Evolutionary conservation across 2,113 vertebrate species (phyloP), one percentile per base, ranked within the genome.

Genomic region (Patagioenas fasciata): DNA sequence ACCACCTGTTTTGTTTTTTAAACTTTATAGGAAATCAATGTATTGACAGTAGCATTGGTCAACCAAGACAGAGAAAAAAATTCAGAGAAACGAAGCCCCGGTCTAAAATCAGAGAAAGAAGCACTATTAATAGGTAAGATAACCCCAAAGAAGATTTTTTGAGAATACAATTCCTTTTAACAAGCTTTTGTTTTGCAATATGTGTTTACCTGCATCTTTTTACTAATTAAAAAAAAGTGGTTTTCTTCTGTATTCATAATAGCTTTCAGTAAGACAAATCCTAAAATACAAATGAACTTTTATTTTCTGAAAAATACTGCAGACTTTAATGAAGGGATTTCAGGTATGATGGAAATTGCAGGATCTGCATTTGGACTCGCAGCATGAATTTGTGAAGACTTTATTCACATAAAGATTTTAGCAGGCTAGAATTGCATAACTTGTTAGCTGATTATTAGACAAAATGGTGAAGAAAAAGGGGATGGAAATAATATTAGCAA

Each of bases 101-200:
- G 98, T 80, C 96, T 99, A 81, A 98, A 98, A 95, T 99, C 99
- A 73, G 99, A 99, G 86, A 99, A 98, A 91, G 99, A 99, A 95
- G 99, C 99, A 62, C 97, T 99, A 32, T 96, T 99, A 92, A 98
- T 99, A 90, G 99, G 99, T 99, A 98, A 98, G 98, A 83, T 61
- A 80, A 85, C 21, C 42, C 36, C 36, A 64, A 82, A 88, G 26
- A 64, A 67, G 10, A 51, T 51, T 69, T 10, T 83, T 10, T 48
- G 56, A 85, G 73, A 88, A 67, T 15, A 74, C 93, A 74, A 85
- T 32, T 23, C 10, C 16, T 85, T 82, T 58, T 78, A 62, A 16
- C 4, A 48, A 21, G 23, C 50, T 85, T 89, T 44, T 62, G 5
- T 8, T 86, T 83, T 90, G n/a, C 21, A 26, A 26, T 71, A 6